Conservation (phyloP, 1,140 invertebrate genomes). For the Drosophila watanabei region DNA sequence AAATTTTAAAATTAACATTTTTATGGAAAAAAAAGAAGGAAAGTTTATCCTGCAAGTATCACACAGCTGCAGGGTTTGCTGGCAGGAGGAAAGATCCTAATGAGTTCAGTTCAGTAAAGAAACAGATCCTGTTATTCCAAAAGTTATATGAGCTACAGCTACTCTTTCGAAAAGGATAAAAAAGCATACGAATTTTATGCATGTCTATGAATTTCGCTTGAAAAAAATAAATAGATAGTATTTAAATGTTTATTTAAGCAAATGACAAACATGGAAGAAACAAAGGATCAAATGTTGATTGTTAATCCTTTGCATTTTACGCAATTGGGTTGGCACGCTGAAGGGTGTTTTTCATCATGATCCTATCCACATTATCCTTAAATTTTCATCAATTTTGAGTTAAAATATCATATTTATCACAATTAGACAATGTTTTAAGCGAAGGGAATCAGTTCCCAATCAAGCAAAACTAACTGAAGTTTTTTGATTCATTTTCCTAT, state of each 20-base stretch:
- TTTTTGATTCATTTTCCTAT: background rate
- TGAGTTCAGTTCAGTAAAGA: too few relatives aligned
- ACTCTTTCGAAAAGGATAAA: too few relatives aligned
- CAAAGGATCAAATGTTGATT: background rate
- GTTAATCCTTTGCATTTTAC: background rate
- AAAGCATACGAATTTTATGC: too few relatives aligned
- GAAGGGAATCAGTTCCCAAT: background rate
- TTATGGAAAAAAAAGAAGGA: background rate
- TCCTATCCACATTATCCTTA: background rate
- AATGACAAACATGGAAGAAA: background rate
- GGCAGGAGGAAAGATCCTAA: background rate
- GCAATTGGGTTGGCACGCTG: background rate
- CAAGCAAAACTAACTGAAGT: background rate
- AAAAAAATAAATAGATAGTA: too few relatives aligned
- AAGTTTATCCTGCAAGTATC: background rate
- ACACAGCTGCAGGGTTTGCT: background rate
- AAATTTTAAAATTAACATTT: background rate
- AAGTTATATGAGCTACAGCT: background rate
- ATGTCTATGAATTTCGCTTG: too few relatives aligned
- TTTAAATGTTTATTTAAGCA: background rate
- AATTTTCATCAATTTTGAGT: background rate
- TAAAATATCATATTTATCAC: background rate
- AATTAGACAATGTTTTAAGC: background rate
- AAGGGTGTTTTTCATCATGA: background rate
- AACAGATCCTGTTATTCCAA: too few relatives aligned